phyloP scores from a whole-genome alignment of 2,113 vertebrate species.

The Ictalurus furcatus region DNA sequence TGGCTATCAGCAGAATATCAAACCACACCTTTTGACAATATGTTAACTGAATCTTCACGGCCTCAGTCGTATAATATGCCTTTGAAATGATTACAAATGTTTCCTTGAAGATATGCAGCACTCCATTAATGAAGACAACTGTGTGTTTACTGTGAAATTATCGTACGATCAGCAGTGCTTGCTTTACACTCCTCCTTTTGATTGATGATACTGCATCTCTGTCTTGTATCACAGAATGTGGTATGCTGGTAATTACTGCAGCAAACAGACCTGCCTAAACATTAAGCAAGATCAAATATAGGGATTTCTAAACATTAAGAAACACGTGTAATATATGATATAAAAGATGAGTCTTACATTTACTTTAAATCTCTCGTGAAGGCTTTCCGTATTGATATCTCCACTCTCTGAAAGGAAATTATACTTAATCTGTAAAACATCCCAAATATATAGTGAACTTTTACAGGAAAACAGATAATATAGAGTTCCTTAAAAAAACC shows the following conservation, averaged over 20 bases:
- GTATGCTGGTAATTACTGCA: conserved; percentile 15
- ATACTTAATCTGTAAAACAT: background rate
- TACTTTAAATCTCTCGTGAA: background rate
- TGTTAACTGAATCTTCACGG: background rate
- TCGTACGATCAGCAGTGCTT: background rate
- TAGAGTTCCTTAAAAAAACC: background rate
- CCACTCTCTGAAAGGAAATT: background rate
- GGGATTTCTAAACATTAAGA: background rate
- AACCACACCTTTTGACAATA: background rate
- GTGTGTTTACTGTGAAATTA: conserved; percentile 12
- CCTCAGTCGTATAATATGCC: background rate
- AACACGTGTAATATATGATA: background rate
- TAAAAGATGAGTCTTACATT: background rate
- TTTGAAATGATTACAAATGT: conserved; percentile 8
- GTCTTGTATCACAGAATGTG: background rate
- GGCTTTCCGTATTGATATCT: background rate
- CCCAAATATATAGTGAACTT: background rate
- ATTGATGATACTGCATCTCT: conserved; percentile 28
- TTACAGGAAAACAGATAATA: background rate
- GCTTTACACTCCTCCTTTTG: background rate
- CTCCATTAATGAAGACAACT: conserved; percentile 7
- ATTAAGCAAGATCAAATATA: background rate
- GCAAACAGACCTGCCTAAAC: conserved; percentile 3
- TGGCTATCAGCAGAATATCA: background rate
- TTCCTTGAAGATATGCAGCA: conserved; percentile 15